Conservation (phyloP, 2,888 invertebrate species). For the Entomobrya proxima region DNA sequence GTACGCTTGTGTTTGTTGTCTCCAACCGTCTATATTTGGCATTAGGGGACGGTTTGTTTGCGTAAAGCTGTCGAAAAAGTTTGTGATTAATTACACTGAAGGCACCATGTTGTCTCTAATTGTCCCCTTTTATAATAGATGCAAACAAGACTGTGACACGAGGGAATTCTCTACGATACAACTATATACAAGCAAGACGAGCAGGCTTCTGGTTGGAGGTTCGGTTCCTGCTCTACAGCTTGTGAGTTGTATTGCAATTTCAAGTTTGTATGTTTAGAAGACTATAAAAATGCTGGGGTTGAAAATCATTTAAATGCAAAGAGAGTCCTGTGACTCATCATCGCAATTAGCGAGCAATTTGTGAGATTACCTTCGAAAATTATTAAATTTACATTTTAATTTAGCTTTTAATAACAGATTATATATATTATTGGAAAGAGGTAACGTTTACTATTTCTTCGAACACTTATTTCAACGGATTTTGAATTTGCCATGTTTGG, state of each 20-base stretch:
- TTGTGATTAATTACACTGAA: constrained; percentile 55
- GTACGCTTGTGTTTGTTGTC: neutral
- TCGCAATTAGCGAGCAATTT: neutral
- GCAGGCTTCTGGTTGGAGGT: no score
- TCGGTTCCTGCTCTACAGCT: no score
- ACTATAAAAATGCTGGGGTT: neutral
- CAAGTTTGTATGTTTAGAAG: neutral
- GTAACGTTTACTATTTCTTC: neutral
- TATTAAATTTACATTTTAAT: neutral
- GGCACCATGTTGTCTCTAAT: constrained; percentile 28
- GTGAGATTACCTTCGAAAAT: neutral
- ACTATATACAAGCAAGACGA: no score
- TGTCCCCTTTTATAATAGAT: constrained; percentile 5
- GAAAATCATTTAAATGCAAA: no score
- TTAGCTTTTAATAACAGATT: constrained; percentile 44
- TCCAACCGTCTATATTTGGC: constrained; percentile 56
- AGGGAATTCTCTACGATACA: no score
- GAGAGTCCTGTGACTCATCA: no score
- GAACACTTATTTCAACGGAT: neutral
- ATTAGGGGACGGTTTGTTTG: constrained; percentile 54
- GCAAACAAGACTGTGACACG: neutral
- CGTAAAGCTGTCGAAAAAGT: constrained; percentile 54
- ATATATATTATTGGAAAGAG: neutral
- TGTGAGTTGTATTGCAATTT: no score
- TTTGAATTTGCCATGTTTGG: neutral